phyloP scores from a whole-genome alignment of 2,797 vertebrate genomes.

The Coranthus polyacanthus region DNA sequence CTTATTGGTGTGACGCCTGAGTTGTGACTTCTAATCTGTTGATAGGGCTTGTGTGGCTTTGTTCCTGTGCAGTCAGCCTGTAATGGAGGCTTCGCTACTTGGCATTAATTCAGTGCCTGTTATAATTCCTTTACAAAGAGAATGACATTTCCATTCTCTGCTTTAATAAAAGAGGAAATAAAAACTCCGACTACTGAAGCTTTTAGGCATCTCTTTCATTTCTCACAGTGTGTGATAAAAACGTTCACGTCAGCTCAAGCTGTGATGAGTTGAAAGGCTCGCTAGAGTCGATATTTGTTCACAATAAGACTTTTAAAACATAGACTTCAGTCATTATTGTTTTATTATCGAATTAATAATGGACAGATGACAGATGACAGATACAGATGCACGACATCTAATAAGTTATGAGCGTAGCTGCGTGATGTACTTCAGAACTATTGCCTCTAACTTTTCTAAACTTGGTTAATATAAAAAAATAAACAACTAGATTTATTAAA shows the following conservation, averaged over 20 bases:
- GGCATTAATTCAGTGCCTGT: constrained; percentile 1
- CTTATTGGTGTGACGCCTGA: constrained; percentile 27
- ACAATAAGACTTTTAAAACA: too few relatives aligned
- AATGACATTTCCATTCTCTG: not conserved
- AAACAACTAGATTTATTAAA: too few relatives aligned
- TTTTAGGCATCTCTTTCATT: not conserved
- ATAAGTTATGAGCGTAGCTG: too few relatives aligned
- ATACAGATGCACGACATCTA: too few relatives aligned
- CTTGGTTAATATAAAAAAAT: too few relatives aligned
- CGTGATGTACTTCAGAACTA: too few relatives aligned
- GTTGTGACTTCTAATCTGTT: constrained; percentile 44
- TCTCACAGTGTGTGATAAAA: not conserved
- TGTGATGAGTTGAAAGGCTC: not conserved
- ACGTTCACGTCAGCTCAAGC: not conserved
- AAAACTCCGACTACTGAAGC: not conserved
- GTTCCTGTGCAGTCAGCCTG: constrained; percentile 30
- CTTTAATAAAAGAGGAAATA: not conserved
- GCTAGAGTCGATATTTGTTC: too few relatives aligned
- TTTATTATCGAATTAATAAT: too few relatives aligned
- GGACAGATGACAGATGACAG: too few relatives aligned
- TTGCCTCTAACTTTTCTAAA: too few relatives aligned
- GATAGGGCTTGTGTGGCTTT: constrained; percentile 22
- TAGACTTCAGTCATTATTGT: too few relatives aligned
- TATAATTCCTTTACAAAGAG: not conserved
- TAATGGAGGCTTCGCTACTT: not conserved